These are phyloP conservation scores for Prionchulus punctatus DNA, from an alignment of 2,888 invertebrate genomes.

Conservation along the genomic window DNA sequence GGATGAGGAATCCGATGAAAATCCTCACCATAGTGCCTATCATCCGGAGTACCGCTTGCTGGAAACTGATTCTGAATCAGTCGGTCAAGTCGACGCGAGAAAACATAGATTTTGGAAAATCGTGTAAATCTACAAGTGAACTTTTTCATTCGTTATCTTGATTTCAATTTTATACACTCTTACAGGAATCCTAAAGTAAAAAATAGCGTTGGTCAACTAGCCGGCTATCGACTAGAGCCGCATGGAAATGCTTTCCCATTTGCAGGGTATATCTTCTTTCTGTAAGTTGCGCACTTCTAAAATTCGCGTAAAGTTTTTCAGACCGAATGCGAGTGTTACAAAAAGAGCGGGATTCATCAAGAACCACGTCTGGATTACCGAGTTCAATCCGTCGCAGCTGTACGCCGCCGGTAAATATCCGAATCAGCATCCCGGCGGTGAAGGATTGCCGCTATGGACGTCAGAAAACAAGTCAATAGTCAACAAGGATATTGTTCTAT, in stretches of 20 bases:
- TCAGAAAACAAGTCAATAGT: conserved; percentile 7
- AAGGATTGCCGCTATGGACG: conserved; percentile 6
- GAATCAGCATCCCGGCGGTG: conserved; percentile 6
- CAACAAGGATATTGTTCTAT: conserved; percentile 10
- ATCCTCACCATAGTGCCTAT: no score
- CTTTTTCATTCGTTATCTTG: no score
- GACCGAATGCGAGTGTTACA: conserved; percentile 1
- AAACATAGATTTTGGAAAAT: no score
- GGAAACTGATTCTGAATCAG: no score
- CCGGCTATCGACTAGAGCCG: not conserved
- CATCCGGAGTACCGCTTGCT: no score
- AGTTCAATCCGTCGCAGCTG: not conserved
- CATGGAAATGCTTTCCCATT: not conserved
- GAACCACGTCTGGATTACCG: conserved; percentile 13
- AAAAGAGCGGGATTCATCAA: conserved; percentile 12
- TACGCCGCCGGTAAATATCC: conserved; percentile 8
- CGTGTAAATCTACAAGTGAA: no score
- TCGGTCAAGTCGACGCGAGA: no score
- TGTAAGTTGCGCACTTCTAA: no score
- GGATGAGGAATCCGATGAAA: no score
- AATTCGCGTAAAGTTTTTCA: no score
- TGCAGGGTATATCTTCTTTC: no score
- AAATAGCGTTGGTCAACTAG: not conserved
- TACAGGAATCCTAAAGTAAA: not conserved
- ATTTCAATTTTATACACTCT: no score